Evolutionary conservation across 2,797 vertebrate species (phyloP), one percentile per base, ranked within the genome.

Genomic region (Cossypha polioptera): DNA sequence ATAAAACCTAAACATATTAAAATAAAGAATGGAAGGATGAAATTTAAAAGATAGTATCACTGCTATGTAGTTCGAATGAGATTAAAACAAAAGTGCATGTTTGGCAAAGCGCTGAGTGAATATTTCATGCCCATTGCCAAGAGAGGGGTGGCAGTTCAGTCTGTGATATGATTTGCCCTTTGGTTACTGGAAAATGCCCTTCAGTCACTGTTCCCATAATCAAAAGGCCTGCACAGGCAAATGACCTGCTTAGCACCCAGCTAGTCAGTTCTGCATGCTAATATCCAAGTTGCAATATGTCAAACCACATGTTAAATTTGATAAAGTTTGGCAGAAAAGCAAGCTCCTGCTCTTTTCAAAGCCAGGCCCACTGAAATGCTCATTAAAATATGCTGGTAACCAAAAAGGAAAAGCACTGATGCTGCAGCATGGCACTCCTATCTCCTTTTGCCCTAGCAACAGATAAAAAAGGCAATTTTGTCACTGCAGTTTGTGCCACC

Each of bases 301-400:
- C 88, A 94, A 74, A 83, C 19, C 19, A 28, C 58, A 79, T 7
- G 43, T 55, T 84, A 75, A 43, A 92, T 82, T 66, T 88, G 66
- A 96, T 79, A 9, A 73, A 75, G 28, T 72, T 73, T 79, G 91
- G 80, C 79, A 93, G 73, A 72, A 94, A 75, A 88, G 66, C 77
- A 86, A 91, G 65, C 58, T 94, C 48, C 33, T 79, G 75, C 65
- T 92, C 68, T 91, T 94, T 90, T 88, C 73, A 69, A 91, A 86
- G 68, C 88, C 82, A 90, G 51, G 29, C 13, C 35, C 36, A 12
- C 10, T 62, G 47, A 88, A 86, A 50, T 73, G 73, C 45, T 85
- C 66, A 57, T 87, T 85, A 85, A 88, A 88, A 72, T 12, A 19
- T 25, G 16, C 43, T 84, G 40, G 59, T 86, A 90, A 73, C 69